Evolutionary conservation across 2,888 invertebrate species (phyloP), one percentile per base, ranked within the genome.

Genomic region (Cyaniris semiargus): DNA sequence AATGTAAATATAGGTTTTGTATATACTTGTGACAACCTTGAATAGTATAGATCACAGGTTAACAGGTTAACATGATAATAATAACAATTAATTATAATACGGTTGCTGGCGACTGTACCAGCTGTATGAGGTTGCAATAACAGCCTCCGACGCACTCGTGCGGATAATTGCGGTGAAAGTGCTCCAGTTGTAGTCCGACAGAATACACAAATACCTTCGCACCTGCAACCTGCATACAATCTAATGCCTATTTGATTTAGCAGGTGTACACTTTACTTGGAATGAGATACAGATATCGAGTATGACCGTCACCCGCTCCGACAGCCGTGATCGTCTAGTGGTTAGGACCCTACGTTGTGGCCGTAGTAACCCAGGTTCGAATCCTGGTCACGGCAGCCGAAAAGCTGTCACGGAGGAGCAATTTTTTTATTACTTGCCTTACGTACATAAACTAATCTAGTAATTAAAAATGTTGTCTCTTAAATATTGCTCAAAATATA

Each of bases 311-410:
- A 82, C 76, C 79, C 74, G 81, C 82, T 84, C 84, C 83, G 81
- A 79, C 56, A 84, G 83, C 82, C 83, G 84, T 95, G 95, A 95
- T 95, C 95, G 95, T 96, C 95, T 95, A 96, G 96, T 95, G 95
- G 95, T 95, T 95, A 96, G 95, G 95, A 96, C 95, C 95, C 95
- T 95, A 95, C 95, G 95, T 96, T 96, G 96, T 96, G 95, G 96
- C 96, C 96, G 96, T 95, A 95, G 95, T 95, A 96, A 96, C 95
- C 95, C 96, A 95, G 96, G 95, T 96, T 96, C 95, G 95, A 96
- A 95, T 96, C 96, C 95, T 91, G 91, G 90, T 90, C 90, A 90
- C 89, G 90, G 89, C 90, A 90, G 89, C 81, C 66, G 21, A 10
- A 44, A 44, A 78, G 80, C 81, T 81, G 80, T 80, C 79, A 78